phyloP scores from a whole-genome alignment of 2,113 vertebrate genomes.

The Pachyramphus minor region DNA sequence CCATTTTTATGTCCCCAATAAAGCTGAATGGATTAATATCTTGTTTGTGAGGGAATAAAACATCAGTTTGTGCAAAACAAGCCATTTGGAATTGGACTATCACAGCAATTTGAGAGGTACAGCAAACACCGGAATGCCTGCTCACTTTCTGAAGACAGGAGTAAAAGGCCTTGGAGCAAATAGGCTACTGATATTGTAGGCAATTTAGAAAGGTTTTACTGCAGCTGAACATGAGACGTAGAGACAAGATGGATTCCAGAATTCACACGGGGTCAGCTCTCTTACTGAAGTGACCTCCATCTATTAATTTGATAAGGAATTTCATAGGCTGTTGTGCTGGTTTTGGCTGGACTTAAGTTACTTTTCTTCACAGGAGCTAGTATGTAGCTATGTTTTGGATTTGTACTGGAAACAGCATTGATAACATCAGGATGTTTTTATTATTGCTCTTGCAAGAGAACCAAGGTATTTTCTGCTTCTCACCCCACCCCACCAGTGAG shows the following conservation, averaged over 20 bases:
- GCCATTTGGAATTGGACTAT: neutral
- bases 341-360: neutral
- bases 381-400: neutral
- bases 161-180: neutral
- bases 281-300: neutral
- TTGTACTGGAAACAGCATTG: neutral
- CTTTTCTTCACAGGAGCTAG: neutral
- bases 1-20: neutral
- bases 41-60: neutral
- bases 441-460: neutral
- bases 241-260: neutral
- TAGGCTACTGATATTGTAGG: neutral
- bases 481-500: rapidly evolving
- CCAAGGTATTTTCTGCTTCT: neutral
- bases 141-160: neutral
- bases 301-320: neutral
- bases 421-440: neutral
- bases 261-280: neutral
- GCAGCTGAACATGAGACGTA: neutral
- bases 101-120: neutral
- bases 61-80: neutral
- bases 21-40: neutral
- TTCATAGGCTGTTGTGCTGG: neutral
- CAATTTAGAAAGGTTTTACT: neutral
- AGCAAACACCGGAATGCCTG: neutral